Conservation (phyloP, 2,888 invertebrate genomes). For the Anthoptus insignis region DNA sequence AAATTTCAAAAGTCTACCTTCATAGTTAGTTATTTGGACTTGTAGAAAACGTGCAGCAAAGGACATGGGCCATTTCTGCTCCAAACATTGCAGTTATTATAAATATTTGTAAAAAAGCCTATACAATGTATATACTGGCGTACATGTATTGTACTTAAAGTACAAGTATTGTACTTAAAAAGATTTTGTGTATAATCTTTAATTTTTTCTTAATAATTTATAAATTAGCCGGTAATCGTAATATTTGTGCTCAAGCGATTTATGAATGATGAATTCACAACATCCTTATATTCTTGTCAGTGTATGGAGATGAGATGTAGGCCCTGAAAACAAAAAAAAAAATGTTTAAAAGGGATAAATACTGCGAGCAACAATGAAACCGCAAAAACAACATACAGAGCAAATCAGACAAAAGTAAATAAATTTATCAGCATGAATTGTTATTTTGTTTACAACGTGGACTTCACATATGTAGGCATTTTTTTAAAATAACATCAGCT, state of each 20-base stretch:
- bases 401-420: conserved; percentile 11
- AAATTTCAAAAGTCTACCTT: too few relatives aligned
- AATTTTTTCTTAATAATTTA: conserved; percentile 62
- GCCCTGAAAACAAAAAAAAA: conserved; percentile 85
- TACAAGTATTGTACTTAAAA: conserved; percentile 72
- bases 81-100: too few relatives aligned
- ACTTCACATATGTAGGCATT: too few relatives aligned
- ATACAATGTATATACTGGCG: conserved; percentile 68
- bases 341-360: too few relatives aligned
- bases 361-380: not conserved
- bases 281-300: conserved; percentile 89
- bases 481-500: not conserved
- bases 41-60: too few relatives aligned
- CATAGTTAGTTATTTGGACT: too few relatives aligned
- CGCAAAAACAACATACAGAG: conserved; percentile 14
- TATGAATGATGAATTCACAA: conserved; percentile 71
- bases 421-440: conserved; percentile 1
- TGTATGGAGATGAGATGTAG: conserved; percentile 89
- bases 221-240: conserved; percentile 48
- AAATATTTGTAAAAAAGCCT: conserved; percentile 79
- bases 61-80: too few relatives aligned
- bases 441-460: not conserved
- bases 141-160: too few relatives aligned
- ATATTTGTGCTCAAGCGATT: conserved; percentile 67
- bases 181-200: conserved; percentile 55